A percentile compares a stretch with the other conserved stretches of the same genome.
Evolutionary conservation across 2,888 invertebrate species (phyloP).

Genomic region (Mellilla xanthometata): DNA sequence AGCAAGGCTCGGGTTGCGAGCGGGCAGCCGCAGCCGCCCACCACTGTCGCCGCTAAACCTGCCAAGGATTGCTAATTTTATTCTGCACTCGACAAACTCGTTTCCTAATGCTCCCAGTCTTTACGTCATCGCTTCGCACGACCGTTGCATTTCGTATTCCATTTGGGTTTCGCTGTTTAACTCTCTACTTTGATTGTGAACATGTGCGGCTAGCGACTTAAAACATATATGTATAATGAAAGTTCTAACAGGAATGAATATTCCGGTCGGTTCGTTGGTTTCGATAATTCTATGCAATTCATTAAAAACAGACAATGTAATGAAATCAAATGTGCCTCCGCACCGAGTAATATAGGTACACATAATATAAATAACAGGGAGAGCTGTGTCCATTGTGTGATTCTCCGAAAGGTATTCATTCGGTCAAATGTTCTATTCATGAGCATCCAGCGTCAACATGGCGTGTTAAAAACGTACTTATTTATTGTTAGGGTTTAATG

Average conservation of each 20-base stretch:
- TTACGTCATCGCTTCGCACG: constrained; percentile 37
- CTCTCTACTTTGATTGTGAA: constrained; percentile 5
- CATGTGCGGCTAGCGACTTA: background rate
- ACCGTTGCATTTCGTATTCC: constrained; percentile 22
- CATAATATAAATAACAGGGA: constrained; percentile 16
- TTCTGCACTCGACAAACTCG: constrained; percentile 65
- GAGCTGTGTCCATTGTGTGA: constrained; percentile 16
- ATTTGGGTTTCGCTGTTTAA: constrained; percentile 17
- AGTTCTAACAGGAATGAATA: constrained; percentile 6
- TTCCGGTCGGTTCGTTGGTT: constrained; percentile 7
- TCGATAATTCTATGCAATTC: constrained; percentile 11
- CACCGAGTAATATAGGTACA: no score
- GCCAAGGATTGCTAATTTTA: constrained; percentile 64
- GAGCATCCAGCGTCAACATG: constrained; percentile 25
- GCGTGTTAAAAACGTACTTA: constrained; percentile 24
- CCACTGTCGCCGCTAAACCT: constrained; percentile 64
- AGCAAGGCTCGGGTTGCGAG: constrained; percentile 17
- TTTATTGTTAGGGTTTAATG: constrained; percentile 29
- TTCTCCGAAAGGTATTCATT: constrained; percentile 21
- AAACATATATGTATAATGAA: background rate
- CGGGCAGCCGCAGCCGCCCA: constrained; percentile 52
- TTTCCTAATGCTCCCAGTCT: constrained; percentile 54
- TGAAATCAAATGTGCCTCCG: constrained; percentile 5
- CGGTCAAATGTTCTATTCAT: constrained; percentile 24
- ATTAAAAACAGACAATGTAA: constrained; percentile 11